Base-by-base conservation (phyloP, 2,113 vertebrate species). In the Microcebus tavaratra region DNA sequence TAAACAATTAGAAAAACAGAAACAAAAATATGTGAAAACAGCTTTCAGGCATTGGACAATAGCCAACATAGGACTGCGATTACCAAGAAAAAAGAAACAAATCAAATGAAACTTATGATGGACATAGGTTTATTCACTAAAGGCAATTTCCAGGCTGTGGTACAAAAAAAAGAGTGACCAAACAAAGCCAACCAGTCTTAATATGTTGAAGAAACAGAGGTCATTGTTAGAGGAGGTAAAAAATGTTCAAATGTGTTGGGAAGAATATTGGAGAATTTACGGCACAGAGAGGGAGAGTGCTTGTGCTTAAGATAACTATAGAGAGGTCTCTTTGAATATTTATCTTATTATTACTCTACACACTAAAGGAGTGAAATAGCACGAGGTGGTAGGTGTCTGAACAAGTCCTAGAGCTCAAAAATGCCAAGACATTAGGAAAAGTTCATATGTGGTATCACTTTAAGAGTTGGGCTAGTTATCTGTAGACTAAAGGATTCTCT, bases 391-490 rank as follows among this genome's bases (percentile, higher is more conserved):
- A 50, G 7, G 36, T 18, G 5, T 53, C 21, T 63, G 68, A 94
- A 82, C 17, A 78, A 87, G 76, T 20, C 23, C 39, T 45, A n/a
- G 63, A n/a, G 5, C n/a, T 78, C 3, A 59, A 79, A 85, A 86
- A 14, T 76, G 57, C 6, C 34, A 90, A 55, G 0, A 0, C 14
- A 18, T 21, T 11, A 36, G 20, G 1, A 0, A 59, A 34, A 57
- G 20, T 45, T 7, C 5, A n/a, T 6, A 8, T 20, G 45, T 20
- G 45, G 12, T 18, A 31, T 63, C 48, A 63, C 7, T 72, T 86
- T 53, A 59, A 13, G 31, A 79, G 23, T 59, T 63, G 8, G 34
- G 36, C 20, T 5, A 63, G 55, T 81, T 39, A 80, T 12, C 18
- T 81, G 0, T 13, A 45, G 9, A 36, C 5, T 57, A 57, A 42